Percentiles rank a stretch among this genome's conserved stretches.
Conservation (phyloP, 2,797 vertebrate species). For the Peromyscus aztecus region DNA sequence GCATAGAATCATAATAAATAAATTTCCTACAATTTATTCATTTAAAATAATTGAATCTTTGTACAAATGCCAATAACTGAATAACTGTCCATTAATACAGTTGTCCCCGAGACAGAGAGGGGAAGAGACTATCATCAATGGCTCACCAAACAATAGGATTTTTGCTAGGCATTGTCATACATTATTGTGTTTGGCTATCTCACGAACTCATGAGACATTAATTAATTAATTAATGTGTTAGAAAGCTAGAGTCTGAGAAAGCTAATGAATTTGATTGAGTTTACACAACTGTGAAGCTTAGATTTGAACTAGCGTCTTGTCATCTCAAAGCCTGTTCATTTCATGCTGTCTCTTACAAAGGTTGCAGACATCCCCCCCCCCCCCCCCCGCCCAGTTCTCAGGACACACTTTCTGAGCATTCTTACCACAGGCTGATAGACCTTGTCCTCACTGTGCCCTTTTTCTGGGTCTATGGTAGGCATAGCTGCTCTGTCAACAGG, state of each 20-base stretch:
- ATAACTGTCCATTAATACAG: background rate
- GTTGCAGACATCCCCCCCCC: background rate
- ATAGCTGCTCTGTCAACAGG: background rate
- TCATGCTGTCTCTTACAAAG: background rate
- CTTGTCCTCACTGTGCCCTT: background rate
- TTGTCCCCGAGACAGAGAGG: background rate
- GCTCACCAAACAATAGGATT: background rate
- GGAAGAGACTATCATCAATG: background rate
- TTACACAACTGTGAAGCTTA: background rate
- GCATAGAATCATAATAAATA: background rate
- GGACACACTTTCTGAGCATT: background rate
- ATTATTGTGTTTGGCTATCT: background rate
- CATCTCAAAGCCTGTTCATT: constrained; percentile 47
- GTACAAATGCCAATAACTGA: background rate
- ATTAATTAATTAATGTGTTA: background rate
- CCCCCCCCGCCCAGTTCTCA: background rate
- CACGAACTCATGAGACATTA: constrained; percentile 5
- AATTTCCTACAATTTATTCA: background rate
- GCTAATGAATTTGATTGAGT: constrained; percentile 4
- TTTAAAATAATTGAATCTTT: background rate
- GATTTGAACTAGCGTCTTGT: constrained; percentile 41
- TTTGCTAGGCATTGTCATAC: constrained; percentile 25
- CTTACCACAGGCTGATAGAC: background rate
- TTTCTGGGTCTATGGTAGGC: background rate
- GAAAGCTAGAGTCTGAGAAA: background rate